Conservation (phyloP, 2,113 vertebrate species). For the Heloderma charlesbogerti region DNA sequence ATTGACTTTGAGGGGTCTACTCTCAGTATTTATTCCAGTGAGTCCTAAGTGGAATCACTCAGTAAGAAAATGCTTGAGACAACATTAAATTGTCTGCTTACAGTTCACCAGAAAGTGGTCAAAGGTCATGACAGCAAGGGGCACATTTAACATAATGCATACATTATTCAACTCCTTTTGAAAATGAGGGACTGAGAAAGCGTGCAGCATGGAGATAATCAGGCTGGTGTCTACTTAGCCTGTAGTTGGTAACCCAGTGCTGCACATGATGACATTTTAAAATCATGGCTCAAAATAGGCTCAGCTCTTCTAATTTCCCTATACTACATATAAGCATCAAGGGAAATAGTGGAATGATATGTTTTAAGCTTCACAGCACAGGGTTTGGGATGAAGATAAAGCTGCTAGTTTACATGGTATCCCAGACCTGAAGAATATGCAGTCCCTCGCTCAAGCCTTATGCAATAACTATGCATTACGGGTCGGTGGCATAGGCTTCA, state of each 20-base stretch:
- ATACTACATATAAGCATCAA: neutral
- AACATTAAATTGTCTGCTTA: neutral
- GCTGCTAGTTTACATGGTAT: neutral
- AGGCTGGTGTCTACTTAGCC: neutral
- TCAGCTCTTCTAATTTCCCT: neutral
- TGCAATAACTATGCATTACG: neutral
- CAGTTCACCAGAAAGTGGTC: neutral
- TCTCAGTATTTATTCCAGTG: neutral
- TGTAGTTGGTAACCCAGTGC: neutral
- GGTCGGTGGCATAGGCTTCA: neutral
- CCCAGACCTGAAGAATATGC: neutral
- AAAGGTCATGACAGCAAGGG: neutral
- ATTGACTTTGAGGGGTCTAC: no score
- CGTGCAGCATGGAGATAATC: neutral
- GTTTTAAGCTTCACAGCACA: neutral
- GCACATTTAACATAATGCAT: neutral
- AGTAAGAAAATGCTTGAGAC: neutral
- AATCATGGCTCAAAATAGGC: neutral
- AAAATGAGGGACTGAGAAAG: neutral
- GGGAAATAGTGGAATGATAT: neutral
- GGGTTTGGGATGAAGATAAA: neutral
- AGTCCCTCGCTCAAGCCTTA: neutral
- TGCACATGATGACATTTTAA: neutral
- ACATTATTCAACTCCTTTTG: neutral
- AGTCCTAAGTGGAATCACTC: neutral